Percentiles rank a stretch among this genome's conserved stretches.
Evolutionary conservation across 2,888 invertebrate species (phyloP).

Genomic region (Epinotia brunnichana): DNA sequence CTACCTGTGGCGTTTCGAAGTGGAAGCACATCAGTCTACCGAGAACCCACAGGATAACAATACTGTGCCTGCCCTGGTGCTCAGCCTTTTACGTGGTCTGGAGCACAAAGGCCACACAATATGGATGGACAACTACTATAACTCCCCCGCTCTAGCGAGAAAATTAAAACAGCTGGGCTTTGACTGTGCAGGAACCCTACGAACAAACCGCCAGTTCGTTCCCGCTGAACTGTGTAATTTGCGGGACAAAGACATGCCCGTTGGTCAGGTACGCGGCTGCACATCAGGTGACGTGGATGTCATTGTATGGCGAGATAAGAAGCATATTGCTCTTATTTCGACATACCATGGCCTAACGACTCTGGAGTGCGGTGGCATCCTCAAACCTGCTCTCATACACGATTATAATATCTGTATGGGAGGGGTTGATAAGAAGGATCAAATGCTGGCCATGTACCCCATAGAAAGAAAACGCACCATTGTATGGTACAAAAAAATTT

Average conservation of each 20-base stretch:
- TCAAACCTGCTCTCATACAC: neutral
- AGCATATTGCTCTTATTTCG: conserved; percentile 16
- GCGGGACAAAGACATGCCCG: neutral
- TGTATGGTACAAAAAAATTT: conserved; percentile 23
- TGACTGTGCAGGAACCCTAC: conserved; percentile 48
- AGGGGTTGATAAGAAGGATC: conserved; percentile 19
- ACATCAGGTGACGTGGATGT: conserved; percentile 18
- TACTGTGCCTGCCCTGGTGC: conserved; percentile 32
- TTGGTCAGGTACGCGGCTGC: conserved; percentile 15
- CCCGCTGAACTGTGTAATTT: conserved; percentile 40
- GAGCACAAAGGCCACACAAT: conserved; percentile 33
- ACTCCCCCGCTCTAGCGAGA: conserved; percentile 47
- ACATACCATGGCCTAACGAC: conserved; percentile 21
- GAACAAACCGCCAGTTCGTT: conserved; percentile 47
- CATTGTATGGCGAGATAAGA: conserved; percentile 21
- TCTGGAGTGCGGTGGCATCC: neutral
- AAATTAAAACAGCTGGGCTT: conserved; percentile 46
- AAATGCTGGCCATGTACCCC: conserved; percentile 11
- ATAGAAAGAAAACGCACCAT: neutral
- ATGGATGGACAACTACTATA: conserved; percentile 47
- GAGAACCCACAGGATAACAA: conserved; percentile 11
- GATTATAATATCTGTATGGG: conserved; percentile 18
- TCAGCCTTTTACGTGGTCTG: conserved; percentile 37
- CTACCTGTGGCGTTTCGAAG: conserved; percentile 47
- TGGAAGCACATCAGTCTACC: conserved; percentile 21